Evolutionary conservation across 2,113 vertebrate genomes (phyloP).

Genomic region (Malurus melanocephalus): DNA sequence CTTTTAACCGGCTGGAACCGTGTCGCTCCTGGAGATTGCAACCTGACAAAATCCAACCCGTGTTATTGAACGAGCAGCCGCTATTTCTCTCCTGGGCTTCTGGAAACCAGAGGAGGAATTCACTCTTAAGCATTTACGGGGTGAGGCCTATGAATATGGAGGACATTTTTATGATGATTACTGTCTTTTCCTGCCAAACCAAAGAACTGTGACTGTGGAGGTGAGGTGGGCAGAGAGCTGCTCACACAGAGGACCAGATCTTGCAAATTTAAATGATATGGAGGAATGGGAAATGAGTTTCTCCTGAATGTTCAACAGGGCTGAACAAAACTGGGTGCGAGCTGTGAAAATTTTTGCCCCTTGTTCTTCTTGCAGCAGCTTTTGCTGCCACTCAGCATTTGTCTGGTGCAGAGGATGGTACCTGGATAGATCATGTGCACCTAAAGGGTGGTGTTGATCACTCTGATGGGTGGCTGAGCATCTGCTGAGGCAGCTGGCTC

Average conservation of each 20-base stretch:
- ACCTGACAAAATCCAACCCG: constrained; percentile 7
- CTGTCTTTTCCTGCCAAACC: constrained; percentile 4
- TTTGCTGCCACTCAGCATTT: not conserved
- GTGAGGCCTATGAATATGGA: not conserved
- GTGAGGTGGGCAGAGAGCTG: not conserved
- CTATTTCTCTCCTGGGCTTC: not conserved
- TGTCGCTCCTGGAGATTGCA: constrained; percentile 14
- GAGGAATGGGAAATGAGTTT: not conserved
- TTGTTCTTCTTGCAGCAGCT: not conserved
- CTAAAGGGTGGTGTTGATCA: not conserved
- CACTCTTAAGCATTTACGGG: not conserved
- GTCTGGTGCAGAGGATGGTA: no score
- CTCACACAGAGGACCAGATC: not conserved
- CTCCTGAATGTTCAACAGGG: fast-evolving
- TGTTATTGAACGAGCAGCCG: not conserved
- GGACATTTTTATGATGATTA: not conserved
- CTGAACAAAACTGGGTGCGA: not conserved
- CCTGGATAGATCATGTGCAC: not conserved
- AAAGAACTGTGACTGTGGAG: not conserved
- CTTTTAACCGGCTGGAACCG: constrained; percentile 38
- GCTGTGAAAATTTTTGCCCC: not conserved
- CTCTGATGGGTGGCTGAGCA: not conserved
- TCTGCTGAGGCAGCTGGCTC: not conserved
- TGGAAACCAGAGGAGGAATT: constrained; percentile 9
- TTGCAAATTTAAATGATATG: not conserved